A percentile compares a stretch with the other conserved stretches of the same genome.
phyloP scores from a whole-genome alignment of 2,888 invertebrate species.

The Drosophila nigritarsus region DNA sequence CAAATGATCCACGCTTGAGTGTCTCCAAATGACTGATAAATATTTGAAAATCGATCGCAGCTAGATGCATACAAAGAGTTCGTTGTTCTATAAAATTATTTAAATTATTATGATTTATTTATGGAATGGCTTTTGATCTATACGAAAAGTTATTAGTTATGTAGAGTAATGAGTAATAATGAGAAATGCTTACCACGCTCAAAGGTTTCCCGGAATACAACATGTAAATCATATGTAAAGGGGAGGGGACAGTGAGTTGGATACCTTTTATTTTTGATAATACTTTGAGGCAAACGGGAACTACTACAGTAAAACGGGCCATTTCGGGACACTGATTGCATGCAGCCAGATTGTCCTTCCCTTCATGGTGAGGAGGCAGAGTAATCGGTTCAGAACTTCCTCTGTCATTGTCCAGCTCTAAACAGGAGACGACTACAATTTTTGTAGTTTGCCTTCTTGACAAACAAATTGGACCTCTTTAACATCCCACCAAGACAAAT shows the following conservation, averaged over 20 bases:
- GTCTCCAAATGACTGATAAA: slow-evolving; percentile 9
- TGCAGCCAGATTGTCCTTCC: background rate
- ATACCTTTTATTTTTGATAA: background rate
- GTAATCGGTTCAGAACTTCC: background rate
- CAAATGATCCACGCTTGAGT: slow-evolving; percentile 4
- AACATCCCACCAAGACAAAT: background rate
- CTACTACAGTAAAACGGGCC: background rate
- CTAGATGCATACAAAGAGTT: background rate
- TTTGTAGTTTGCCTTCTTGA: background rate
- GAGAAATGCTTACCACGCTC: background rate
- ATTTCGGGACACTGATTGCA: background rate
- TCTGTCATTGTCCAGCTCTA: background rate
- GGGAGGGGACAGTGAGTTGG: background rate
- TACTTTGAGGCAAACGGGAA: background rate
- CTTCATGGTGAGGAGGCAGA: background rate
- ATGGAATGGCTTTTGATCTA: background rate
- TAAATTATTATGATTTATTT: background rate
- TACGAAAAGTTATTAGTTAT: background rate
- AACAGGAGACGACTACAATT: background rate
- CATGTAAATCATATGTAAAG: background rate
- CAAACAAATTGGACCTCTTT: background rate
- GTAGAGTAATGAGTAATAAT: background rate
- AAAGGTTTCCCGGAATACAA: background rate
- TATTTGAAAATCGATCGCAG: slow-evolving; percentile 10
- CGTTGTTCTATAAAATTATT: background rate